Conservation (phyloP, 2,797 vertebrate species). For the Tangara arthus region DNA sequence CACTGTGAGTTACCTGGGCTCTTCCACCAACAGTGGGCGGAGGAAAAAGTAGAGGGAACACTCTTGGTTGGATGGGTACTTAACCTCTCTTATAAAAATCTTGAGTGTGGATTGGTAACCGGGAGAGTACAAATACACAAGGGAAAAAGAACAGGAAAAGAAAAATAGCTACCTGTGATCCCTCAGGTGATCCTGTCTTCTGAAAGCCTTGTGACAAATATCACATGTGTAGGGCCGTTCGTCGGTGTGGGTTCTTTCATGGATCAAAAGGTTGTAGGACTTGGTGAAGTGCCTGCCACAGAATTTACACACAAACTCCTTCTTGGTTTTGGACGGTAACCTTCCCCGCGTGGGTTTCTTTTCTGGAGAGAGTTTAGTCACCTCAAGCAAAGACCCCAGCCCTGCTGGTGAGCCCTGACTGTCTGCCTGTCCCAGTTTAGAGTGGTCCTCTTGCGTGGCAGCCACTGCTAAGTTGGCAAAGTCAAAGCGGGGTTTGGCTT, state of each 20-base stretch:
- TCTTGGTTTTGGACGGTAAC: slow-evolving; percentile 90
- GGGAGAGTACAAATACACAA: neutral
- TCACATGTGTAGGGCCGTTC: slow-evolving; percentile 90
- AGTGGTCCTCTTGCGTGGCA: slow-evolving; percentile 92
- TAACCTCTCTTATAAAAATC: neutral
- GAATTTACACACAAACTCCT: slow-evolving; percentile 92
- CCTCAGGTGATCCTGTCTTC: slow-evolving; percentile 89
- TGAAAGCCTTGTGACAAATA: slow-evolving; percentile 91
- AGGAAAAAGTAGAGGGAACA: neutral
- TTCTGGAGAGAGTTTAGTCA: slow-evolving; percentile 89
- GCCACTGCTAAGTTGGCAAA: slow-evolving; percentile 95
- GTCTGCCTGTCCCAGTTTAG: slow-evolving; percentile 83
- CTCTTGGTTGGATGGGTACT: accelerated
- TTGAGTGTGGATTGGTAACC: neutral
- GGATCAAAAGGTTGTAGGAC: slow-evolving; percentile 90
- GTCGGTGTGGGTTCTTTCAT: slow-evolving; percentile 89
- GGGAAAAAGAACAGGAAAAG: neutral
- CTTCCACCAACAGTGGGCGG: neutral
- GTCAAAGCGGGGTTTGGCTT: slow-evolving; percentile 94
- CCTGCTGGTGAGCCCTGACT: slow-evolving; percentile 81
- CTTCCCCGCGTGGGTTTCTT: slow-evolving; percentile 89
- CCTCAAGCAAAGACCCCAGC: slow-evolving; percentile 87
- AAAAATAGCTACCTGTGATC: slow-evolving; percentile 82
- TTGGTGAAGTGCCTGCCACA: slow-evolving; percentile 91
- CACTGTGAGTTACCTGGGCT: neutral